Evolutionary conservation across 2,888 invertebrate species (phyloP).

Genomic region (Hecatera dysodea): DNA sequence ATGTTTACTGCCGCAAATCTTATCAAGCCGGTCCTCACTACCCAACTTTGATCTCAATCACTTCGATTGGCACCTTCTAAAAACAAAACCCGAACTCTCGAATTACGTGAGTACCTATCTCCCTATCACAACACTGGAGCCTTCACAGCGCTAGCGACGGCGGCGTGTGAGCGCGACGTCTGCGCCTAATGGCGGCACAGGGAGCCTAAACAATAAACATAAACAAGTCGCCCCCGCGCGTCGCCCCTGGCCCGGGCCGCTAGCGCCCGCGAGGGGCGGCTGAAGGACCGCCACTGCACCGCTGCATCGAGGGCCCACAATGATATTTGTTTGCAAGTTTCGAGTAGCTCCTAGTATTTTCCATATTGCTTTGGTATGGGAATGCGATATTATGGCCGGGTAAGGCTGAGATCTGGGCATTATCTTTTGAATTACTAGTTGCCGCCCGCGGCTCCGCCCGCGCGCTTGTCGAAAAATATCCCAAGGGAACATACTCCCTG

Average conservation of each 20-base stretch:
- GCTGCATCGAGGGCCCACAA: slow-evolving; percentile 48
- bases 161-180: slow-evolving; percentile 38
- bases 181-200: slow-evolving; percentile 54
- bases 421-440: not conserved
- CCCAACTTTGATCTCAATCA: not conserved
- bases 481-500: too few species aligned
- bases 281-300: slow-evolving; percentile 49
- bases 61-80: not conserved
- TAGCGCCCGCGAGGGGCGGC: slow-evolving; percentile 33
- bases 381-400: slow-evolving; percentile 8
- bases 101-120: not conserved
- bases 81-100: slow-evolving; percentile 1
- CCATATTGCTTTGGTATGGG: slow-evolving; percentile 47
- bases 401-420: not conserved
- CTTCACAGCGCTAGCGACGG: slow-evolving; percentile 30
- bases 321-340: slow-evolving; percentile 55
- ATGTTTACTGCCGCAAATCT: not conserved
- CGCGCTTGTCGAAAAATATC: too few species aligned
- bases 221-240: slow-evolving; percentile 51
- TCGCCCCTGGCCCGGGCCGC: not conserved
- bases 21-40: not conserved
- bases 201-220: slow-evolving; percentile 67
- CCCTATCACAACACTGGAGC: not conserved
- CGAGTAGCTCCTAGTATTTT: slow-evolving; percentile 51
- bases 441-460: too few species aligned